A percentile compares a stretch with the other conserved stretches of the same genome.
These are phyloP conservation scores for Chrysomela aeneicollis DNA, from an alignment of 2,888 invertebrate species.

Conservation along the genomic window DNA sequence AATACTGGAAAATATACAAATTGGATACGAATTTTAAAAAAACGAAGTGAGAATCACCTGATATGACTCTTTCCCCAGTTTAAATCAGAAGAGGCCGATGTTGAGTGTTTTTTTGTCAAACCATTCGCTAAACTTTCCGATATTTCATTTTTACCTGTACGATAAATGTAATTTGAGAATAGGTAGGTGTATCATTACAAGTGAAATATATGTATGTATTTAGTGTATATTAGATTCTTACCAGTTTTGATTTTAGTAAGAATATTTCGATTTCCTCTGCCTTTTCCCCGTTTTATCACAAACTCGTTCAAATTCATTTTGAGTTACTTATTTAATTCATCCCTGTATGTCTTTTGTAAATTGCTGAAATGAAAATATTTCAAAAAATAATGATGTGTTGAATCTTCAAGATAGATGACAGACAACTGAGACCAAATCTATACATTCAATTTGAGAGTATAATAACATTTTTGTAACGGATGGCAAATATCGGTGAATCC, in stretches of 20 bases:
- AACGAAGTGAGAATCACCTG: not conserved
- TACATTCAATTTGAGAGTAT: no score
- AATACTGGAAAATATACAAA: conserved; percentile 37
- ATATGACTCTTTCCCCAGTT: conserved; percentile 19
- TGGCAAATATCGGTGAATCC: no score
- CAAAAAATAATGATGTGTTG: no score
- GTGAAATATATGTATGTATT: no score
- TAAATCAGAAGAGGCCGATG: conserved; percentile 10
- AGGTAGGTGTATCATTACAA: no score
- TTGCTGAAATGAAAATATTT: no score
- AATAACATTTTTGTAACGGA: no score
- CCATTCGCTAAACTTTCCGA: not conserved
- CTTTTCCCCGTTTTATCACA: conserved; percentile 7
- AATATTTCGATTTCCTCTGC: not conserved
- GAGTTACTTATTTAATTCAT: no score
- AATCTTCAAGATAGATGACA: no score
- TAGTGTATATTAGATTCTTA: not conserved
- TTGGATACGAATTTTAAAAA: not conserved
- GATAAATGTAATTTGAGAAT: not conserved
- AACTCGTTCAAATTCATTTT: conserved; percentile 20
- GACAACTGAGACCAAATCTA: no score
- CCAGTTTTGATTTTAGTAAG: not conserved
- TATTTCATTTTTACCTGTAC: not conserved
- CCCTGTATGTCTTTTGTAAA: no score
- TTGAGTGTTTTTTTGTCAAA: conserved; percentile 1